Evolutionary conservation across 64 coral and sea anemone species (phyloP).

Genomic region (Montipora foliosa): DNA sequence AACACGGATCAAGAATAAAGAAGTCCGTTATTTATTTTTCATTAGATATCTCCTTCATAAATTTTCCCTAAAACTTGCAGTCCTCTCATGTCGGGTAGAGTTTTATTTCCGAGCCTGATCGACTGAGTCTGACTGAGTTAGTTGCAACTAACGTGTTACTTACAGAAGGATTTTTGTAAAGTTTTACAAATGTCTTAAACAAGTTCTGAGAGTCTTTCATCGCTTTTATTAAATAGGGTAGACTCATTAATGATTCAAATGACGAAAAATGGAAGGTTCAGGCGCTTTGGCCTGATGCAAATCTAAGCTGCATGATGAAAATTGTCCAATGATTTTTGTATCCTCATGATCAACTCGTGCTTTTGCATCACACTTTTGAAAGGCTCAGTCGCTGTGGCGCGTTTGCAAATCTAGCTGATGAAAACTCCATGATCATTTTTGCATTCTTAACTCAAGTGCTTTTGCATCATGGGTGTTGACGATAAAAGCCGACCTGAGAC

Average conservation of each 20-base stretch:
- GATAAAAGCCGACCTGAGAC: not conserved
- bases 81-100: slow-evolving; percentile 3
- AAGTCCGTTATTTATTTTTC: slow-evolving; percentile 10
- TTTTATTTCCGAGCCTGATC: slow-evolving; percentile 1
- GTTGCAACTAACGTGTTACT: slow-evolving; percentile 8
- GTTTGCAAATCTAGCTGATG: slow-evolving; percentile 20
- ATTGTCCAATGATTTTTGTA: too few species aligned
- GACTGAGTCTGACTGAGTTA: not conserved
- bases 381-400: not conserved
- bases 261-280: not conserved
- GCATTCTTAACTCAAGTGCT: not conserved
- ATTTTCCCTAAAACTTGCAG: not conserved
- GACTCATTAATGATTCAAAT: slow-evolving; percentile 3
- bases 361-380: not conserved
- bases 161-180: not conserved
- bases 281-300: too few species aligned
- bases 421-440: not conserved
- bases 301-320: too few species aligned
- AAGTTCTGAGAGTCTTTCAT: not conserved
- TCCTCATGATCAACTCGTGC: too few species aligned
- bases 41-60: slow-evolving; percentile 1
- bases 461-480: not conserved
- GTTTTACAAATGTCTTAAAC: slow-evolving; percentile 9
- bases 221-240: slow-evolving; percentile 15
- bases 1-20: slow-evolving; percentile 10